phyloP scores from a whole-genome alignment of 2,888 invertebrate species.

The Leucoma salicis region DNA sequence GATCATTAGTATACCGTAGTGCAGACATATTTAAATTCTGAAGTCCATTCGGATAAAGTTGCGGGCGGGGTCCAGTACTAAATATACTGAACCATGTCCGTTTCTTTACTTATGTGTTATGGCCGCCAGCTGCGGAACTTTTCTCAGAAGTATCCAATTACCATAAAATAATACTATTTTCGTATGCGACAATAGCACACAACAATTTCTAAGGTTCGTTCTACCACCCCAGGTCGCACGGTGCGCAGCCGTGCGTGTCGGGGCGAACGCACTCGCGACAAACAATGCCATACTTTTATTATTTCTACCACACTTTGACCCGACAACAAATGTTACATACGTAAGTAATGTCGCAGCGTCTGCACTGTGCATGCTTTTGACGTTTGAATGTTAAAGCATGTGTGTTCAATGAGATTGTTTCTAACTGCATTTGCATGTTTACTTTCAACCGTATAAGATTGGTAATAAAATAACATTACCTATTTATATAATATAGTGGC shows the following conservation, averaged over 20 bases:
- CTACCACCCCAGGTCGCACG: slow-evolving; percentile 38
- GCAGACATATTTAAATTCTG: too few species aligned
- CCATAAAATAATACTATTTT: slow-evolving; percentile 7
- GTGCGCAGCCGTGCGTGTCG: slow-evolving; percentile 49
- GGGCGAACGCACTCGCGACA: slow-evolving; percentile 50
- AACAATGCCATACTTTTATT: slow-evolving; percentile 49
- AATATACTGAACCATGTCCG: not conserved
- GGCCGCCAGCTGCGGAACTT: not conserved
- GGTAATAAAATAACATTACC: too few species aligned
- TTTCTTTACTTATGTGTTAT: too few species aligned
- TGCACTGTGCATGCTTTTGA: not conserved
- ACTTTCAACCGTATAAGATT: too few species aligned
- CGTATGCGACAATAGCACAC: not conserved
- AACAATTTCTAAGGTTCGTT: slow-evolving; percentile 25
- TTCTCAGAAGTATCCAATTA: slow-evolving; percentile 5
- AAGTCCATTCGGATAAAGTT: too few species aligned
- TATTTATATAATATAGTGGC: too few species aligned
- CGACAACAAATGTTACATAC: not conserved
- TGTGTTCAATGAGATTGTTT: too few species aligned
- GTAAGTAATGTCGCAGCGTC: not conserved
- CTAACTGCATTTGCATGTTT: too few species aligned
- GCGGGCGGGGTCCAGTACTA: too few species aligned
- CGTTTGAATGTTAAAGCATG: too few species aligned
- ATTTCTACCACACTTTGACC: slow-evolving; percentile 37
- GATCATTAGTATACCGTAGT: too few species aligned